These are phyloP conservation scores for Ifrita kowaldi DNA, from an alignment of 2,113 vertebrate species.

Conservation along the genomic window DNA sequence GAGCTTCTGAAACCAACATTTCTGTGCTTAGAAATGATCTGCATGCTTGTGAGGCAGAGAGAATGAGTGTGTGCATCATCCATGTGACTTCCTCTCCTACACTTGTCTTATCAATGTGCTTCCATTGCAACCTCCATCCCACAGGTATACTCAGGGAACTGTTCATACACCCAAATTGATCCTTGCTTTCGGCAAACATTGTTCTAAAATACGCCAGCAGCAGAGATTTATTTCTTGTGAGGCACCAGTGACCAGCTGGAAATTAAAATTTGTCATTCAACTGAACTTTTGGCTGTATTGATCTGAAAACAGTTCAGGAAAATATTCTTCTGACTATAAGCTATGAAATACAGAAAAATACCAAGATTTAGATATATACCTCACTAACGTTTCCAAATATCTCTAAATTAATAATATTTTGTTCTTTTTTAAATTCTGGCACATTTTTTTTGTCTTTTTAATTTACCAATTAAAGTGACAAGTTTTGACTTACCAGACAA, in stretches of 20 bases:
- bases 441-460: not conserved
- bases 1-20: not conserved
- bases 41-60: not conserved
- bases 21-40: not conserved
- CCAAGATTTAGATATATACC: not conserved
- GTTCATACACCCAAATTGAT: not conserved
- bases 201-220: not conserved
- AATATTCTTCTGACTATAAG: not conserved
- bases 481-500: not conserved
- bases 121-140: not conserved
- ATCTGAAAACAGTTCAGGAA: not conserved
- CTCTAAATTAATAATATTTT: not conserved
- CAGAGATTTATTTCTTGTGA: not conserved
- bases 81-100: not conserved
- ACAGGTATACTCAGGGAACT: not conserved
- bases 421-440: not conserved
- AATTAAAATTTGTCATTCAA: not conserved
- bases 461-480: not conserved
- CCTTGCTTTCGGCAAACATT: not conserved
- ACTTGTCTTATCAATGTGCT: accelerated
- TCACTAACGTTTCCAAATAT: not conserved
- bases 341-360: not conserved
- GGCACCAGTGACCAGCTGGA: not conserved
- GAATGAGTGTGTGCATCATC: not conserved
- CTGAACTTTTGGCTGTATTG: not conserved